Percentiles rank a stretch among this genome's conserved stretches.
These are phyloP conservation scores for Andrena hattorfiana DNA, from an alignment of 2,888 invertebrate genomes.

Conservation along the genomic window DNA sequence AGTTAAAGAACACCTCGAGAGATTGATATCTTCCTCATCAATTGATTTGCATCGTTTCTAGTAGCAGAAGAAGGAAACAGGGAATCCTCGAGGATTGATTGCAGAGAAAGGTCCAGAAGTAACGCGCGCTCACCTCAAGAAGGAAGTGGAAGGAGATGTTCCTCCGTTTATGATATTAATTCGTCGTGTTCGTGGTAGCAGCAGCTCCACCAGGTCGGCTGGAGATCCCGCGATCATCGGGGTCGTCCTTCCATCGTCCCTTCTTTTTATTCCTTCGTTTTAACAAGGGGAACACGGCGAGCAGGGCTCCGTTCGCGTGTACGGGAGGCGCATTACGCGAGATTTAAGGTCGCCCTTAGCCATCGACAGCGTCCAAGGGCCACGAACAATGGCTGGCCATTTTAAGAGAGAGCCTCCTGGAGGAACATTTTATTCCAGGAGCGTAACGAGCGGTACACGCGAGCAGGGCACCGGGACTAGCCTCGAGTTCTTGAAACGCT, in stretches of 20 bases:
- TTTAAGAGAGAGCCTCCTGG: constrained; percentile 63
- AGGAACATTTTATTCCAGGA: constrained; percentile 68
- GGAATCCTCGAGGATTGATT: neutral
- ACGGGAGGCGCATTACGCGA: constrained; percentile 72
- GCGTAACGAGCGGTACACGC: constrained; percentile 64
- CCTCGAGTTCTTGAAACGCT: constrained; percentile 63
- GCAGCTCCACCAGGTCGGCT: constrained; percentile 48
- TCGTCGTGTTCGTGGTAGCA: constrained; percentile 60
- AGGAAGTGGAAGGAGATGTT: constrained; percentile 31
- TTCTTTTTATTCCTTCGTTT: constrained; percentile 37
- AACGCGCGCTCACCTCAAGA: neutral
- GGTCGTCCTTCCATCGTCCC: constrained; percentile 8
- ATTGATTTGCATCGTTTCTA: neutral
- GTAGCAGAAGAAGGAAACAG: neutral
- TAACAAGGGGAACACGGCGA: constrained; percentile 56
- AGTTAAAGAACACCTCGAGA: too few relatives aligned
- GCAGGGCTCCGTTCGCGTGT: constrained; percentile 42
- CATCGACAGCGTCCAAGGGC: constrained; percentile 64
- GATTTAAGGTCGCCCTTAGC: constrained; percentile 74
- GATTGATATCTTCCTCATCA: too few relatives aligned
- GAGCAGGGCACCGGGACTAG: constrained; percentile 38
- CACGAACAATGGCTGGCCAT: constrained; percentile 69
- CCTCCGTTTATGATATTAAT: constrained; percentile 69
- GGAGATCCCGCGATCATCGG: constrained; percentile 33
- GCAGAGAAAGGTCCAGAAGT: neutral